phyloP scores from a whole-genome alignment of 1,140 invertebrate species.

The Agraylea sexmaculata region DNA sequence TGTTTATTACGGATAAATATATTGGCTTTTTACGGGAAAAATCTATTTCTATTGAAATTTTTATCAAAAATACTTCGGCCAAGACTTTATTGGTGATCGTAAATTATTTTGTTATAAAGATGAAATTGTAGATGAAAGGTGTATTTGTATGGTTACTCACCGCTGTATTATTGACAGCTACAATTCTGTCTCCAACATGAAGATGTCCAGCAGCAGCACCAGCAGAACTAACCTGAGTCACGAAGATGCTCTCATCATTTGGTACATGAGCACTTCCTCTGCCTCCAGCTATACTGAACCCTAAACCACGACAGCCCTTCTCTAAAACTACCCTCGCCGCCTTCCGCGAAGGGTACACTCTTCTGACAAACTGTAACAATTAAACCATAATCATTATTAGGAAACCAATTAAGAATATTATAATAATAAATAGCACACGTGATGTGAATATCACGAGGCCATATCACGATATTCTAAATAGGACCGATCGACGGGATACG shows the following conservation, averaged over 20 bases:
- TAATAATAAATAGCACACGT: too few species aligned
- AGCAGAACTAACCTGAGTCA: conserved; percentile 95
- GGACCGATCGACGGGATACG: too few species aligned
- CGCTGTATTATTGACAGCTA: conserved; percentile 76
- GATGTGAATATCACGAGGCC: too few species aligned
- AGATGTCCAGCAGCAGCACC: conserved; percentile 92
- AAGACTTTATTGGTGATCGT: background rate
- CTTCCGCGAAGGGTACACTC: conserved; percentile 32
- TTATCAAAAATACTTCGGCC: background rate
- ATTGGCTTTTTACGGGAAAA: too few species aligned
- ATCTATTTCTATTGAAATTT: too few species aligned
- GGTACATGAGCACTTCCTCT: conserved; percentile 94
- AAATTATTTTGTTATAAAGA: too few species aligned
- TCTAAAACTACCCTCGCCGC: conserved; percentile 42
- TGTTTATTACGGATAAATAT: too few species aligned
- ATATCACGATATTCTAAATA: too few species aligned
- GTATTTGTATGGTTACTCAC: conserved; percentile 50
- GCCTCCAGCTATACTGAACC: conserved; percentile 91
- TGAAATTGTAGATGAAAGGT: too few species aligned
- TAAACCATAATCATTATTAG: background rate
- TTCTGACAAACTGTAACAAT: conserved; percentile 28
- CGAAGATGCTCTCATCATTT: conserved; percentile 94
- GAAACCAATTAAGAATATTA: too few species aligned
- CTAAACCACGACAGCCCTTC: conserved; percentile 79
- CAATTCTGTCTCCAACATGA: conserved; percentile 85